Evolutionary conservation across 2,797 vertebrate species (phyloP), one percentile per base, ranked within the genome.

Genomic region (Neomorphus geoffroyi): DNA sequence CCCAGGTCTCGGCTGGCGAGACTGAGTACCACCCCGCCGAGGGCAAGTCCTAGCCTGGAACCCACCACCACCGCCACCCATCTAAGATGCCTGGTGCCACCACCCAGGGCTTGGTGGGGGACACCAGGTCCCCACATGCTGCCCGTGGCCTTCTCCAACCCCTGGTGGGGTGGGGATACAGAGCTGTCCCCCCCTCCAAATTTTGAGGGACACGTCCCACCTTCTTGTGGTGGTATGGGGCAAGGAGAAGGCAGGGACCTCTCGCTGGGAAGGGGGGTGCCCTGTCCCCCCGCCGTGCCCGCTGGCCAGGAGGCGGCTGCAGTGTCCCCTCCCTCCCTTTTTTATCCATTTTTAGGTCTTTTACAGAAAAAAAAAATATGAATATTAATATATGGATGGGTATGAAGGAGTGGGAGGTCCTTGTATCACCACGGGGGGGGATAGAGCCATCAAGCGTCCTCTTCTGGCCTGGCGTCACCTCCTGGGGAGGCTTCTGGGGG

Each of bases 1-100:
- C 98, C 80, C 99, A 99, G 96, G 99, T 99, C 92, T 99, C 99
- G 0, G 98, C 99, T 0, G 99, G 99, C 16, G 99, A 99, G 98
- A 99, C 99, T 0, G 99, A 99, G 51, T 99, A 99, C 98, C 98
- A 98, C 92, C 98, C 98, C 3, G 39, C 58, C 0, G 98, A 99
- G 94, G 94, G 96, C 35, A 92, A 85, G 77, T 94, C 94, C 96
- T 67, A 39, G 50, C 6, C 26, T 12, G 9, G 54, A 15, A 51
- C 50, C 50, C 53, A 43, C 56, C 48, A 50, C 48, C 48, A 24
- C 48, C 41, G n/a, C n/a, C 43, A 13, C 43, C 43, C 46, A 46
- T 10, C 46, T 22, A 11, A 19, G 18, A 19, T 22, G 46, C 19
- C 46, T 22, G 46, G 46, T 22, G 43, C 18, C 43, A 16, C 43